Evolutionary conservation across 2,797 vertebrate genomes (phyloP), one percentile per base, ranked within the genome.

Genomic region (Pseudochromis fuscus): DNA sequence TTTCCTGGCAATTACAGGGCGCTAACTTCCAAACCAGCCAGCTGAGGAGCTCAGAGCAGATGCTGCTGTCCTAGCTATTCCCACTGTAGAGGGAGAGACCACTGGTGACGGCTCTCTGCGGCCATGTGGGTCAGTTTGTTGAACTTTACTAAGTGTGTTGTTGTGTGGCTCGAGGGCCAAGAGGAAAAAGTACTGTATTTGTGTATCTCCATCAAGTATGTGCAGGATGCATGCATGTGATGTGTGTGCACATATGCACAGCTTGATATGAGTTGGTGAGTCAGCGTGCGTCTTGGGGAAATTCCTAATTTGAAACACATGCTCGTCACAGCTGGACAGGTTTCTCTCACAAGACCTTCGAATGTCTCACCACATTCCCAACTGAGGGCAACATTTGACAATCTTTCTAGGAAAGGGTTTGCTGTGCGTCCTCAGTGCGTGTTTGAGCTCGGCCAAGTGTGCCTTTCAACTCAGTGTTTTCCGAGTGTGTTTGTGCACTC

Each of bases 1-100:
- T 84, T 87, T 88, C 88, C 85, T 84, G 68, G 72, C 90, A 92
- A 94, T 95, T 95, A 94, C 90, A 94, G 93, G 89, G 85, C 52
- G 57, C 88, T 80, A 16, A 59, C 81, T 40, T 77, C 72, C 64
- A 79, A 87, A 81, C 44, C 86, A 87, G 79, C 83, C 81, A 67
- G 79, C 79, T 25, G 63, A 80, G 44, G 67, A 72, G 81, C 84
- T 77, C 58, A 16, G 85, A 91, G 89, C 89, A 92, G 88, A 90
- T 92, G 90, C 91, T 82, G 78, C 77, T 42, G 63, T 75, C 59
- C 60, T 73, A 6, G 31, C 51, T 46, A 4, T 72, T 74, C 65
- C 48, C 49, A 25, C 35, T 75, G 65, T 38, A 23, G 28, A n/a
- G 44, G 30, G 24, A 75, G 37, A 60, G 51, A 45, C 19, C 28